Evolutionary conservation across 2,797 vertebrate species (phyloP), one percentile per base, ranked within the genome.

Genomic region (Brachyrhaphis roseni): DNA sequence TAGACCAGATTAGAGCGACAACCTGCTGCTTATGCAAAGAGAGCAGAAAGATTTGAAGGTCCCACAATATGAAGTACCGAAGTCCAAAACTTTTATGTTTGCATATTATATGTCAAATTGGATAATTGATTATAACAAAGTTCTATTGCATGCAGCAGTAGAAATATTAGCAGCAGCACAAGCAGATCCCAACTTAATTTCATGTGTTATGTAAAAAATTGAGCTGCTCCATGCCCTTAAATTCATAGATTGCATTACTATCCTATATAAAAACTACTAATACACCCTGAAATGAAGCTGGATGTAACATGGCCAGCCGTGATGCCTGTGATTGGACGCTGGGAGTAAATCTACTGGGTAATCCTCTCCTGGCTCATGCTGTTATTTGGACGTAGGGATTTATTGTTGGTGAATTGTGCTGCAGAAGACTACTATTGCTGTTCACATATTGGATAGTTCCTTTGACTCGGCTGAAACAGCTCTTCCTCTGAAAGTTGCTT

Each of bases 301-400:
- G 77, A 86, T 83, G 90, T 81, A 75, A 81, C 72, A 79, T 49
- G 64, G 76, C 75, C 70, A 68, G 76, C 13, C 74, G 72, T 71
- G 74, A n/a, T 1, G 47, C 20, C 83, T 80, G 84, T 93, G 91
- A 95, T 95, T 95, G 94, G 95, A 88, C 78, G 79, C 79, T 76
- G 23, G 74, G 34, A 81, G 85, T 93, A 93, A 95, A 94, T 93
- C 92, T 91, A 72, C 82, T 79, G 78, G 82, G 73, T 74, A 93
- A 93, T 93, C 92, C 90, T 81, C 45, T 72, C 88, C 45, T 84
- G 84, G 89, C 78, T 89, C 93, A 91, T 83, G 84, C 84, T 82
- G 86, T 88, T 91, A 94, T 92, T 91, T 90, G 90, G 80, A 83
- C 80, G 2, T 39, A 7, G 73, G 87, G 92, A 87, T 92, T 91